phyloP scores from a whole-genome alignment of 2,797 vertebrate species.

The Cryptoblepharus egeriae region DNA sequence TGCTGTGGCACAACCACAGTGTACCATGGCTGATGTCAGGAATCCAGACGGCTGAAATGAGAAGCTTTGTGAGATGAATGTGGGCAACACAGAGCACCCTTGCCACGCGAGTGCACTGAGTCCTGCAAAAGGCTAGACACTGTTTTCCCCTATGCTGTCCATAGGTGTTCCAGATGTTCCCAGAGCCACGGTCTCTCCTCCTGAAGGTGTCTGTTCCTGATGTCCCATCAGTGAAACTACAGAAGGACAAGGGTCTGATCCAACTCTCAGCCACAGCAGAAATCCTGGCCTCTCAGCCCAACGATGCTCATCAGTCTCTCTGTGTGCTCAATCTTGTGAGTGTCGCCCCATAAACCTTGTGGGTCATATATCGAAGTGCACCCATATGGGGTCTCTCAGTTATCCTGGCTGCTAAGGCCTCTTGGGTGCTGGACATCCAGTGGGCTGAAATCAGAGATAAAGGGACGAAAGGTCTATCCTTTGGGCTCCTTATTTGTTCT shows the following conservation, averaged over 20 bases:
- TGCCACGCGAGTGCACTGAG: too few relatives aligned
- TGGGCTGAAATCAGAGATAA: too few relatives aligned
- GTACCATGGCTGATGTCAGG: too few relatives aligned
- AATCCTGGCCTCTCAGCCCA: constrained; percentile 53
- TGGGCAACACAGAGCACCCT: too few relatives aligned
- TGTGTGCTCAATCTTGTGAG: constrained; percentile 67
- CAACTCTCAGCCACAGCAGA: constrained; percentile 56
- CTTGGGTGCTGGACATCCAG: too few relatives aligned
- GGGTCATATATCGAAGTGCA: too few relatives aligned
- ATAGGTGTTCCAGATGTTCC: constrained; percentile 68
- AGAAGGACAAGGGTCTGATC: constrained; percentile 63
- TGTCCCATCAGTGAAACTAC: constrained; percentile 51
- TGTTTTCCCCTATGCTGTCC: not conserved
- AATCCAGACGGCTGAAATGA: not conserved
- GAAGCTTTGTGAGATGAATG: too few relatives aligned
- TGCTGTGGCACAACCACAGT: not conserved
- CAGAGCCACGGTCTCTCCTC: constrained; percentile 51
- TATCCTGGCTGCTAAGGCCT: too few relatives aligned
- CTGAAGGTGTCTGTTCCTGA: constrained; percentile 64
- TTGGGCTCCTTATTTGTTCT: too few relatives aligned
- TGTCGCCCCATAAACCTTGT: not conserved
- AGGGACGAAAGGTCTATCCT: too few relatives aligned
- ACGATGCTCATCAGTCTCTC: constrained; percentile 24
- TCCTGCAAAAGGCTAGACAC: not conserved
- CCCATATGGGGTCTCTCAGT: too few relatives aligned